These are phyloP conservation scores for Pantala flavescens DNA, from an alignment of 1,140 invertebrate species.

Conservation along the genomic window DNA sequence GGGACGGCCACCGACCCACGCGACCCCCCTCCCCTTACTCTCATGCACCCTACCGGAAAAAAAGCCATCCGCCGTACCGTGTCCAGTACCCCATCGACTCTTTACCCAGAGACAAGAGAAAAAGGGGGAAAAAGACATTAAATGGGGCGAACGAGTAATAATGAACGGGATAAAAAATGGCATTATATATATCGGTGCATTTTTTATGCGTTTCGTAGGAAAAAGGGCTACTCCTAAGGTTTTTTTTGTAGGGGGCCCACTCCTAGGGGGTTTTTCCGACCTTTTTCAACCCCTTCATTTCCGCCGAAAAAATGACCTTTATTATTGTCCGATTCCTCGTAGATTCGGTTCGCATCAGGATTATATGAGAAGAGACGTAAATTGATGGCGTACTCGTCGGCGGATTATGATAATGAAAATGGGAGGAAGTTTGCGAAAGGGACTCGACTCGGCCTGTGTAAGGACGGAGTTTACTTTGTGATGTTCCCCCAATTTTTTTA, in stretches of 20 bases:
- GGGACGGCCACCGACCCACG: too few species aligned
- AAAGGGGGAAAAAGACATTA: background rate
- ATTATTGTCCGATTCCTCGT: too few species aligned
- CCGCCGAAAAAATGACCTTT: background rate
- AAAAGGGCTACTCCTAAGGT: too few species aligned
- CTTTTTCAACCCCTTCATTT: background rate
- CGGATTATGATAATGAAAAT: too few species aligned
- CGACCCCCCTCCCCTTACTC: background rate
- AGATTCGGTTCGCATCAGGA: too few species aligned
- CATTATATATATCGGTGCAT: conserved; percentile 6
- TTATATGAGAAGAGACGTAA: too few species aligned
- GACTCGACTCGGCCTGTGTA: too few species aligned
- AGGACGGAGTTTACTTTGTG: too few species aligned
- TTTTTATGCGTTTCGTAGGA: background rate
- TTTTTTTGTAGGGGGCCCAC: too few species aligned
- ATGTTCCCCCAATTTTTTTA: too few species aligned
- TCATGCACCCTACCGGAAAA: background rate
- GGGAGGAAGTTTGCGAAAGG: too few species aligned
- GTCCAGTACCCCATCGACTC: background rate
- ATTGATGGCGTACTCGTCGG: too few species aligned
- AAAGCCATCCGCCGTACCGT: background rate
- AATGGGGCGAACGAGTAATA: background rate
- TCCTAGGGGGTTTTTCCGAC: background rate
- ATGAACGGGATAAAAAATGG: conserved; percentile 6
- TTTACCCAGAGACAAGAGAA: background rate